Conservation (phyloP, 1,140 invertebrate species). For the Papilio helenus region DNA sequence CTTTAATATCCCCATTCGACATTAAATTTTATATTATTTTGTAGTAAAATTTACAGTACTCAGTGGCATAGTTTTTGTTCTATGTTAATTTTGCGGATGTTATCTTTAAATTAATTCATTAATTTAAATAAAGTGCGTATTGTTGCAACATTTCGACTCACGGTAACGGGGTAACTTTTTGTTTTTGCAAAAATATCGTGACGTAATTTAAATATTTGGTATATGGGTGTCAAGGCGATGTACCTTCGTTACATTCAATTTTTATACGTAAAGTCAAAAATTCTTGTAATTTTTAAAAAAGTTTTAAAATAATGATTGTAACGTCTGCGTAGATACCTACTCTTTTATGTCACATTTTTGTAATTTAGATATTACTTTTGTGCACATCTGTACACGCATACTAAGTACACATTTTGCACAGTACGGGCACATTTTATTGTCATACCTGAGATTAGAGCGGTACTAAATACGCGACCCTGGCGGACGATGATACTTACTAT, state of each 20-base stretch:
- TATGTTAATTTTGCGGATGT: neutral
- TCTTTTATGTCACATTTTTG: too few relatives aligned
- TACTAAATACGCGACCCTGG: neutral
- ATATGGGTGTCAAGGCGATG: neutral
- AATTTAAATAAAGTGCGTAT: neutral
- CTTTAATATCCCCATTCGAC: too few relatives aligned
- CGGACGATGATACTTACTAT: neutral
- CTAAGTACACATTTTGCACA: neutral
- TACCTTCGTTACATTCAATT: neutral
- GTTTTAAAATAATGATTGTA: too few relatives aligned
- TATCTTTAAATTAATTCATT: neutral
- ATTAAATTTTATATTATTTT: too few relatives aligned
- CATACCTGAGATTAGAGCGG: constrained; percentile 12
- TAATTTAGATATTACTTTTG: neutral
- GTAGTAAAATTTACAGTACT: neutral
- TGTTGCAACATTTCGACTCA: neutral
- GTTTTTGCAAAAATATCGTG: neutral
- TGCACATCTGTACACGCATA: neutral
- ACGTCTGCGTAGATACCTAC: too few relatives aligned
- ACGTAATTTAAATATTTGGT: neutral
- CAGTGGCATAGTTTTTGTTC: neutral
- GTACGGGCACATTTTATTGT: constrained; percentile 4
- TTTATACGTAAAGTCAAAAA: neutral
- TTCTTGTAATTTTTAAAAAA: too few relatives aligned
- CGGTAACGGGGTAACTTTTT: neutral